Evolutionary conservation across 2,888 invertebrate genomes (phyloP), one percentile per base, ranked within the genome.

Genomic region (Macaria notata): DNA sequence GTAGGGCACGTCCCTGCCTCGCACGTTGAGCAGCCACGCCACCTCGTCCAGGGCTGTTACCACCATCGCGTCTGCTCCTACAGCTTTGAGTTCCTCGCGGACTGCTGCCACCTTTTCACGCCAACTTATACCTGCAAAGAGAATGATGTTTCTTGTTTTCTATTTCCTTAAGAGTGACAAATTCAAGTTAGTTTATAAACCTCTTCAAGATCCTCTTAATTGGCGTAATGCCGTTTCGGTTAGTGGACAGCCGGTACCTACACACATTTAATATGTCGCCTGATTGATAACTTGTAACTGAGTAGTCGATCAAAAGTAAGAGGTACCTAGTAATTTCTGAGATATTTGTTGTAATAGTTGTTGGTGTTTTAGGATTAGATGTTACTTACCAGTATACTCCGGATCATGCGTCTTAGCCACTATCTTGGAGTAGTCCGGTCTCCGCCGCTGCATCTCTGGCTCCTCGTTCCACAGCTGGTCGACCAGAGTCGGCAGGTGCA

Each of bases 21-120:
- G 93, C 19, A 98, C 93, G 80, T 98, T 98, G 39, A 98, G 90
- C 38, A 98, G 84, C 95, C 98, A 98, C 0, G 97, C 96, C 30
- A 90, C 86, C 82, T 98, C 98, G 70, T 98, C 97, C 54, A 98
- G 83, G 0, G 97, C 95, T 0, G 97, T 97, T 9, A 98, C 92
- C 33, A 98, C 93, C 91, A 97, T 94, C 0, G 96, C 96, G 68
- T 96, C 95, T 0, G 94, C 95, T 0, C 92, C 92, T n/a, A 92
- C 81, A 3, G 90, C 83, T 30, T 86, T 83, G 71, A 98, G 89
- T 62, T 94, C 93, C 3, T 86, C 79, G 8, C 97, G 93, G 1
- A 97, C 86, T 47, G 93, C 92, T 4, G 88, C 76, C 0, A 98
- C 92, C 83, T 98, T 98, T 38, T 94, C 93, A 54, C 94, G 93